phyloP scores from a whole-genome alignment of 2,888 invertebrate species.

The Noctua fimbriata region DNA sequence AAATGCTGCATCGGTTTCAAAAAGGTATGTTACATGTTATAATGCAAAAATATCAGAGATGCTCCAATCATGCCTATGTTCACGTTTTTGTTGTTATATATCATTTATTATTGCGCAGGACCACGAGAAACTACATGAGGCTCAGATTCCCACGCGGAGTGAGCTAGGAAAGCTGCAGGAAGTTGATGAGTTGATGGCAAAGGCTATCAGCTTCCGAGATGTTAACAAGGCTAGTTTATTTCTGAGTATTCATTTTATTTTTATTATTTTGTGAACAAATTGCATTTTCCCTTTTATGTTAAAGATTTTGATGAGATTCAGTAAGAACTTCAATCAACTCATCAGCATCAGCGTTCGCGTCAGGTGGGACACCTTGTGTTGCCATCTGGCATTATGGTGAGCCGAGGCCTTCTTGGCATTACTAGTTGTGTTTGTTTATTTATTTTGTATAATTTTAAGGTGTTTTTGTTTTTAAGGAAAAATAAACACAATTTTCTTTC shows the following conservation, averaged over 20 bases:
- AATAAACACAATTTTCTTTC: too few relatives aligned
- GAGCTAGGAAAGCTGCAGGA: conserved; percentile 80
- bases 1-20: neutral
- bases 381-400: too few relatives aligned
- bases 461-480: too few relatives aligned
- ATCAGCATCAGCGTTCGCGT: too few relatives aligned
- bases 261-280: neutral
- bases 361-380: too few relatives aligned
- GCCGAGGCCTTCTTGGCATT: too few relatives aligned
- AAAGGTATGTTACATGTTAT: neutral
- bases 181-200: conserved; percentile 83
- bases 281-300: neutral
- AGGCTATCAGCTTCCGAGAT: conserved; percentile 81
- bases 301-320: neutral
- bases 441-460: too few relatives aligned
- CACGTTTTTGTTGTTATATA: neutral
- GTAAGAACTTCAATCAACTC: neutral
- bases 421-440: too few relatives aligned
- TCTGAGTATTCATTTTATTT: neutral
- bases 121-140: conserved; percentile 66
- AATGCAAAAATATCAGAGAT: neutral
- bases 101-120: conserved; percentile 69
- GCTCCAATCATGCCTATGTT: neutral
- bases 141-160: conserved; percentile 72
- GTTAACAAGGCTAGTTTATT: conserved; percentile 79